Percentiles rank a stretch among this genome's conserved stretches.
Evolutionary conservation across 2,113 vertebrate genomes (phyloP).

Genomic region (Ammospiza nelsoni): DNA sequence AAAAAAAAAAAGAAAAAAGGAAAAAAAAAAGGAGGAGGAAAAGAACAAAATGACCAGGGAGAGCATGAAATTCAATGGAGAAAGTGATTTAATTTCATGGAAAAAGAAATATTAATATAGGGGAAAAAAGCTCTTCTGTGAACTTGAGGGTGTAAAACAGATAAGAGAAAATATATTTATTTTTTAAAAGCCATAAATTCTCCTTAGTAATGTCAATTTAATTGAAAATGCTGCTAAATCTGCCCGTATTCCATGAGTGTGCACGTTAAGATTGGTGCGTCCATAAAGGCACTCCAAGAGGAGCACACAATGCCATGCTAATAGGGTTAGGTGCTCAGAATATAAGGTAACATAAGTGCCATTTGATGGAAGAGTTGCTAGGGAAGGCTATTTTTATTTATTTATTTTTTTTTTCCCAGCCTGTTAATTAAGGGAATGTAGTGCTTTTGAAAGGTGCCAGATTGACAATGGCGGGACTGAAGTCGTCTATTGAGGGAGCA

Average conservation of each 20-base stretch:
- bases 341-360: constrained; percentile 58
- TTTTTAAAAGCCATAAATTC: background rate
- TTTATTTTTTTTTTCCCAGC: background rate
- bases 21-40: background rate
- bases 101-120: background rate
- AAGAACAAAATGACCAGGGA: background rate
- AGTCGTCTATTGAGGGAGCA: constrained; percentile 24
- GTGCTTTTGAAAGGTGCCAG: constrained; percentile 62
- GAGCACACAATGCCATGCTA: constrained; percentile 55
- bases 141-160: background rate
- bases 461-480: constrained; percentile 17
- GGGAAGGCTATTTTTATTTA: constrained; percentile 50
- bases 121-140: background rate
- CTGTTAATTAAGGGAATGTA: constrained; percentile 66
- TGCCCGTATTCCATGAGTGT: background rate
- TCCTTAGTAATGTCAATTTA: background rate
- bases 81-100: background rate
- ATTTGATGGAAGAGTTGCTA: constrained; percentile 66
- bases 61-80: background rate
- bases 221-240: constrained; percentile 26
- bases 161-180: background rate
- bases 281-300: constrained; percentile 48
- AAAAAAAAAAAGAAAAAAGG: too few relatives aligned
- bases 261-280: background rate
- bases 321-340: constrained; percentile 64